Conservation (phyloP, 2,888 invertebrate genomes). For the Macrophya annulata region DNA sequence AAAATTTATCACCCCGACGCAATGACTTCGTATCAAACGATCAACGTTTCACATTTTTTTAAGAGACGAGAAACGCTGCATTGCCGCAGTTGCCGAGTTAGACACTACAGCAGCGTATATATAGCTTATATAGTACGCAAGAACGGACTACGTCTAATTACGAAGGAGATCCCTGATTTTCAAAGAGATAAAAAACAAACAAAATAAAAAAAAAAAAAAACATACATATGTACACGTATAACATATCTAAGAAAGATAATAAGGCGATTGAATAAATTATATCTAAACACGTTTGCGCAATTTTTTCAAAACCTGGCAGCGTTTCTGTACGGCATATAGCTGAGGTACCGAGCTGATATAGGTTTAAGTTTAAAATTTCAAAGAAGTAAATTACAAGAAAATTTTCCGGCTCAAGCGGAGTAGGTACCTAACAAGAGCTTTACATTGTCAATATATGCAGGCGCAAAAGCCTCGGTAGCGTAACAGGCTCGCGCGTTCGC, state of each 20-base stretch:
- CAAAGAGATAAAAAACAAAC: constrained; percentile 28
- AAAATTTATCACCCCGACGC: constrained; percentile 45
- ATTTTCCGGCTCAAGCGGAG: constrained; percentile 39
- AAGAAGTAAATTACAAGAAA: constrained; percentile 18
- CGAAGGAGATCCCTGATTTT: constrained; percentile 40
- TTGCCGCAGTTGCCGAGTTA: neutral
- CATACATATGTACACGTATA: neutral
- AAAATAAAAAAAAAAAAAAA: neutral
- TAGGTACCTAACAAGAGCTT: constrained; percentile 41
- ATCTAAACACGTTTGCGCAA: constrained; percentile 31
- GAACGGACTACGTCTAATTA: constrained; percentile 42
- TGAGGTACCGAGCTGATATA: neutral
- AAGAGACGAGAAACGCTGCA: constrained; percentile 5
- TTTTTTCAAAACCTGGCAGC: constrained; percentile 24
- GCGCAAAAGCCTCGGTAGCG: constrained; percentile 50
- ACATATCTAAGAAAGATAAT: constrained; percentile 37
- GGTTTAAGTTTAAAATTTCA: neutral
- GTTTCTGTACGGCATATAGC: neutral
- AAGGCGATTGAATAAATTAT: constrained; percentile 50
- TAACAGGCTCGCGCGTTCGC: constrained; percentile 49
- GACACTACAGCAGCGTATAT: constrained; percentile 14
- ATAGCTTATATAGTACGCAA: constrained; percentile 12
- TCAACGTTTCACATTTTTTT: constrained; percentile 48
- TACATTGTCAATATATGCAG: constrained; percentile 53
- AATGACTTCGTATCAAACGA: constrained; percentile 51